Percentiles rank a stretch among this genome's conserved stretches.
These are phyloP conservation scores for Euplagia quadripunctaria DNA, from an alignment of 2,888 invertebrate genomes.

Conservation along the genomic window DNA sequence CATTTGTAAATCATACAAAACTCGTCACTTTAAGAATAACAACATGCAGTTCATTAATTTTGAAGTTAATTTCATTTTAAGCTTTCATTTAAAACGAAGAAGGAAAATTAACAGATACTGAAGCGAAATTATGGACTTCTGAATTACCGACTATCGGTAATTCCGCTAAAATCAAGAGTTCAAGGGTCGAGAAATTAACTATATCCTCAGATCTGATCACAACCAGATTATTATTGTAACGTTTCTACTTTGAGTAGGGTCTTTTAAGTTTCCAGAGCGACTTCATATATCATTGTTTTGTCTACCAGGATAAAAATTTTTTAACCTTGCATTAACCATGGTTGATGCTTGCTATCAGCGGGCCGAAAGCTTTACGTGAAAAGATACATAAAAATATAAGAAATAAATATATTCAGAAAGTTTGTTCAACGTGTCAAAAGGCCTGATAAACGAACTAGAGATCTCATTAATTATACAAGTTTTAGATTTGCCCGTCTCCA, in stretches of 20 bases:
- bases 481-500: background rate
- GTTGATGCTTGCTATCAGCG: background rate
- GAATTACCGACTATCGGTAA: background rate
- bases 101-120: background rate
- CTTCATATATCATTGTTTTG: background rate
- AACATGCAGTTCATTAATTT: background rate
- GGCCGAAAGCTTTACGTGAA: background rate
- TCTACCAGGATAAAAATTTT: background rate
- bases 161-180: background rate
- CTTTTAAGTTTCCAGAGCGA: background rate
- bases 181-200: background rate
- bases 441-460: background rate
- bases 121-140: background rate
- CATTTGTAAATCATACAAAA: background rate
- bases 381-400: background rate
- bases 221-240: background rate
- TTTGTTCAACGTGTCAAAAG: background rate
- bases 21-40: constrained; percentile 2
- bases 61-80: background rate
- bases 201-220: background rate
- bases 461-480: constrained; percentile 3
- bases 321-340: background rate
- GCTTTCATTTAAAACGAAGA: background rate
- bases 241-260: background rate
- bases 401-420: background rate